Base-by-base conservation (phyloP, 2,888 invertebrate species). In the Alcis repandata region DNA sequence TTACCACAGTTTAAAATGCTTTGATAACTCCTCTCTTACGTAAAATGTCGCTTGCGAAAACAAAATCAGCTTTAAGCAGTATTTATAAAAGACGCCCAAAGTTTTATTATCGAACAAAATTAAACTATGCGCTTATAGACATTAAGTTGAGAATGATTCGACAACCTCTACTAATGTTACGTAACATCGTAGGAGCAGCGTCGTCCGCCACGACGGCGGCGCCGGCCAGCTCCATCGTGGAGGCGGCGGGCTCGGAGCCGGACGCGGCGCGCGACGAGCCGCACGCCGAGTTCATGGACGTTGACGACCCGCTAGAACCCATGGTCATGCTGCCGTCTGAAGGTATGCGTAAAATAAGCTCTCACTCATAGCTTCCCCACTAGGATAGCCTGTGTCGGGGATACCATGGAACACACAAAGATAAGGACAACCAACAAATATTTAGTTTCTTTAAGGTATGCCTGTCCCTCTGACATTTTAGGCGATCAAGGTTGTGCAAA, bases 251-350 rank as follows among this genome's bases (percentile, higher is more conserved):
- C 0, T 87, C 91, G 0, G 92, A 91, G 58, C 82, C 88, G 0
- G 92, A 92, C 32, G 67, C 90, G 68, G 82, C 89, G 77, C 80
- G 90, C 62, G 82, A 92, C 74, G 80, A 94, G 54, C 88, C 90
- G 43, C 85, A 94, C 63, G 89, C 92, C 51, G 94, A 94, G 70
- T 94, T 92, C 64, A 94, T 94, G 84, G 95, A 95, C 63, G 94
- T 95, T 0, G 95, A 95, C 67, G 93, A 94, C 64, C 91, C 94
- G 0, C 79, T 93, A 0, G 95, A 95, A 70, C 95, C 95, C 0
- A 95, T 95, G 92, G 94, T 93, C 41, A 79, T 95, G 59, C 86
- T 95, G 7, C 94, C 94, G 20, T 94, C 94, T 10, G 95, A 95
- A 78, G 95, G 93, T 91, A 75, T 19, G 2, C 2, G 1, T 2